Evolutionary conservation across 2,888 invertebrate species (phyloP).

Genomic region (Acutogordius australiensis): DNA sequence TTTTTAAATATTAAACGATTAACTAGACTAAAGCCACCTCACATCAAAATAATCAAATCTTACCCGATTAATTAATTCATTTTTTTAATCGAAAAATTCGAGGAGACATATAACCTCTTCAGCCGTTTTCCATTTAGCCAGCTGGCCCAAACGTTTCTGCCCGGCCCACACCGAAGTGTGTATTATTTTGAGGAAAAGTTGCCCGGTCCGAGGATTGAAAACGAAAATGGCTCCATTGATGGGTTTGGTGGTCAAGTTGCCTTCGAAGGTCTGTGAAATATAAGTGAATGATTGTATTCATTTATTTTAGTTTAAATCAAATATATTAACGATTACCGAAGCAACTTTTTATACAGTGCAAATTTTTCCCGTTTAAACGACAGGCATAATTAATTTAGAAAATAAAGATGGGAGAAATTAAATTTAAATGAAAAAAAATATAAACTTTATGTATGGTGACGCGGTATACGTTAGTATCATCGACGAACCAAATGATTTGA

Average conservation of each 20-base stretch:
- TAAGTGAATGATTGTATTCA: no score
- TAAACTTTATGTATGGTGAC: constrained; percentile 75
- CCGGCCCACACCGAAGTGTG: constrained; percentile 99
- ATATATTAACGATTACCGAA: no score
- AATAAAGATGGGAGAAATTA: no score
- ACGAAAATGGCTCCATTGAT: constrained; percentile 99
- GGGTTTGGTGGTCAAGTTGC: constrained; percentile 90
- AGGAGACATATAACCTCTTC: constrained; percentile 46
- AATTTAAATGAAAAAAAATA: no score
- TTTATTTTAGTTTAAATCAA: no score
- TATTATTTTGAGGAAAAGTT: constrained; percentile 92
- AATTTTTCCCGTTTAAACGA: no score
- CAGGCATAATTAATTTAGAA: no score
- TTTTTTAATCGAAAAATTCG: background rate
- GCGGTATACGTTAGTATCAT: constrained; percentile 94
- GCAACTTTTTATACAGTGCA: no score
- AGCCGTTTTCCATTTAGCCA: constrained; percentile 99
- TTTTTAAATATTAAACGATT: no score
- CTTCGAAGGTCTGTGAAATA: constrained; percentile 97
- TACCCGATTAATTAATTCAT: background rate
- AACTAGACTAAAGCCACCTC: no score
- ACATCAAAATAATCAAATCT: no score
- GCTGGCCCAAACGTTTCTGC: constrained; percentile 89
- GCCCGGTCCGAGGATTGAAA: constrained; percentile 93
- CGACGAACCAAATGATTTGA: constrained; percentile 99